phyloP scores from a whole-genome alignment of 2,797 vertebrate genomes.

The Gadopsis bispinosus region DNA sequence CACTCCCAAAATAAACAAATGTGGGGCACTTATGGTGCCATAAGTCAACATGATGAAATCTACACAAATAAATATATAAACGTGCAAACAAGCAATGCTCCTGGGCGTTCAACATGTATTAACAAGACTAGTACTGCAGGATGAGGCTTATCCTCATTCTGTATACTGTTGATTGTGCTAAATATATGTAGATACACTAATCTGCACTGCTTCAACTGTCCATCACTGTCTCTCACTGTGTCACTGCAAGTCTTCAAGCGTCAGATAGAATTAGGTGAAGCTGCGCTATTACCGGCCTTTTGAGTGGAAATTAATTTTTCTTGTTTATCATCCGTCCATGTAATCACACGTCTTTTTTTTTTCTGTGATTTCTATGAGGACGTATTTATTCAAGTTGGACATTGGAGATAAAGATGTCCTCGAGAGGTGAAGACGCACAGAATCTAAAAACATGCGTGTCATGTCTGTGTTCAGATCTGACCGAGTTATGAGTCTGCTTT shows the following conservation, averaged over 20 bases:
- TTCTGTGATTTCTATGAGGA: background rate
- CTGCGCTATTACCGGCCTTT: background rate
- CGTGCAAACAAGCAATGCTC: constrained; percentile 7
- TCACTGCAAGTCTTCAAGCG: background rate
- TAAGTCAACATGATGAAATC: constrained; percentile 14
- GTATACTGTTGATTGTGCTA: constrained; percentile 19
- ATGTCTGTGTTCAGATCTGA: background rate
- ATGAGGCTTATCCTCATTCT: constrained; percentile 17
- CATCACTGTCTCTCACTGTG: constrained; percentile 10
- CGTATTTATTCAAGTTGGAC: background rate
- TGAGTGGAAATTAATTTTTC: background rate
- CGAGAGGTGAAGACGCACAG: background rate
- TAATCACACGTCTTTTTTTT: background rate
- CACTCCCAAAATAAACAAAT: constrained; percentile 29
- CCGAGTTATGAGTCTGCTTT: background rate
- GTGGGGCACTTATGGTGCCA: constrained; percentile 21
- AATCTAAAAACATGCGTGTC: too few relatives aligned
- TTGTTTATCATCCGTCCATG: background rate
- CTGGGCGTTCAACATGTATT: constrained; percentile 30
- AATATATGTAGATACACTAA: constrained; percentile 24
- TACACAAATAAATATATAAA: constrained; percentile 3
- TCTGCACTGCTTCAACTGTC: constrained; percentile 29
- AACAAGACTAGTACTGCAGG: background rate
- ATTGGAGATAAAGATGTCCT: background rate
- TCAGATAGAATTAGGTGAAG: background rate